Evolutionary conservation across 2,888 invertebrate genomes (phyloP).

Genomic region (Orthosia gracilis): DNA sequence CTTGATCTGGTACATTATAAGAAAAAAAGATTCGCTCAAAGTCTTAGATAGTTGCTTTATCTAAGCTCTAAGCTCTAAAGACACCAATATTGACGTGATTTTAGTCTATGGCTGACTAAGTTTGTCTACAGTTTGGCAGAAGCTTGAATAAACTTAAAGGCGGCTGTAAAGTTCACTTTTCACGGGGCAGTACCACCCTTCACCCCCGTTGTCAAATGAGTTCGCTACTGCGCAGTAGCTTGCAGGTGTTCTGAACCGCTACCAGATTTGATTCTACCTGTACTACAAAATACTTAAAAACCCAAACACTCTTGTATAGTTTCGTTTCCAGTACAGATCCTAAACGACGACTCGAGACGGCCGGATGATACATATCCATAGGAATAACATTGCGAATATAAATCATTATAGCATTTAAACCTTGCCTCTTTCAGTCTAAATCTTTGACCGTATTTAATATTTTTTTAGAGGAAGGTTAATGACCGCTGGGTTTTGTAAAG

Average conservation of each 20-base stretch:
- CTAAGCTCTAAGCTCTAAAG: background rate
- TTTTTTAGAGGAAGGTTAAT: conserved; percentile 15
- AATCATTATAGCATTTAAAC: conserved; percentile 49
- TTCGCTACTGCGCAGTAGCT: no score
- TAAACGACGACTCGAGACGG: conserved; percentile 68
- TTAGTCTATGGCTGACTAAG: background rate
- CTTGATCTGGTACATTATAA: conserved; percentile 9
- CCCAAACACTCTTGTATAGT: conserved; percentile 45
- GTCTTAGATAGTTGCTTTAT: no score
- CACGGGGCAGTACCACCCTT: no score
- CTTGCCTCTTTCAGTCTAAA: conserved; percentile 28
- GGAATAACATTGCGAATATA: conserved; percentile 65
- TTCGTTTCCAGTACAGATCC: conserved; percentile 39
- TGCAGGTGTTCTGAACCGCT: no score
- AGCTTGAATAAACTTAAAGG: no score
- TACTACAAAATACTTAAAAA: conserved; percentile 15
- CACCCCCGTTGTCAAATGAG: no score
- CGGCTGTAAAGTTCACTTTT: no score
- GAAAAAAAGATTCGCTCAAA: background rate
- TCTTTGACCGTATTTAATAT: conserved; percentile 26
- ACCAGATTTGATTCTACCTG: background rate
- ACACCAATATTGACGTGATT: background rate
- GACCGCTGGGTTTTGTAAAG: conserved; percentile 13
- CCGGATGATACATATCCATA: conserved; percentile 26
- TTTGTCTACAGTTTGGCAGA: no score